A percentile compares a stretch with the other conserved stretches of the same genome.
Evolutionary conservation across 1,140 invertebrate species (phyloP).

Genomic region (Hypsibius dujardini): DNA sequence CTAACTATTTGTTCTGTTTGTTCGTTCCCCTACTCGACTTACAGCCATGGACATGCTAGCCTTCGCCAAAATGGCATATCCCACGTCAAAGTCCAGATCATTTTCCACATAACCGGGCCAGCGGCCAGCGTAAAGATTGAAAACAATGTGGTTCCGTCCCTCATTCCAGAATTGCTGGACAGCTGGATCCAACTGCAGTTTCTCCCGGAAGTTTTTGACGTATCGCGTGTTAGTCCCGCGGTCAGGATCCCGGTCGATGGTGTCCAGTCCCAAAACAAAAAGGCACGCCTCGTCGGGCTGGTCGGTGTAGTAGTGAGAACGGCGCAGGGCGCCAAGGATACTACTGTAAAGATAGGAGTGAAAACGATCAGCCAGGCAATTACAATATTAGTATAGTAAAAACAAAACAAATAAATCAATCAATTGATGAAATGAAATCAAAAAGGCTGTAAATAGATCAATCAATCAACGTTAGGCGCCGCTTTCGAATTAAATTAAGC

Average conservation of each 20-base stretch:
- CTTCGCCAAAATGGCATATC: constrained; percentile 86
- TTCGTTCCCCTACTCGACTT: too few species aligned
- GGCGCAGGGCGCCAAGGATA: too few species aligned
- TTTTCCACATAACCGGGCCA: constrained; percentile 86
- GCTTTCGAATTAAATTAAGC: too few species aligned
- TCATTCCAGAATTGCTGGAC: constrained; percentile 55
- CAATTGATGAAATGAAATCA: too few species aligned
- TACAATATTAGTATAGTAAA: too few species aligned
- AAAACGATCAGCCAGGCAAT: too few species aligned
- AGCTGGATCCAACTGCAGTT: constrained; percentile 49
- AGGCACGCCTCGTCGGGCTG: constrained; percentile 79
- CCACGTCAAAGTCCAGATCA: constrained; percentile 75
- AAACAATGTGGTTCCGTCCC: constrained; percentile 88
- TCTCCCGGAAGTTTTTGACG: constrained; percentile 63
- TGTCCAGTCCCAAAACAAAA: constrained; percentile 84
- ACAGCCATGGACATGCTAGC: constrained; percentile 73
- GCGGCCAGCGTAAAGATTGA: constrained; percentile 95
- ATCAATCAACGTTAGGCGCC: too few species aligned
- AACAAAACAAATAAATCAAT: too few species aligned
- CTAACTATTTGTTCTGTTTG: too few species aligned
- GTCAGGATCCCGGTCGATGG: constrained; percentile 75
- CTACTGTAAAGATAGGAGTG: too few species aligned
- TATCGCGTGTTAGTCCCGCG: constrained; percentile 74
- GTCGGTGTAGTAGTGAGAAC: too few species aligned
- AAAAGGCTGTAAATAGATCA: too few species aligned